phyloP scores from a whole-genome alignment of 2,888 invertebrate genomes.

The Myopa tessellatipennis region DNA sequence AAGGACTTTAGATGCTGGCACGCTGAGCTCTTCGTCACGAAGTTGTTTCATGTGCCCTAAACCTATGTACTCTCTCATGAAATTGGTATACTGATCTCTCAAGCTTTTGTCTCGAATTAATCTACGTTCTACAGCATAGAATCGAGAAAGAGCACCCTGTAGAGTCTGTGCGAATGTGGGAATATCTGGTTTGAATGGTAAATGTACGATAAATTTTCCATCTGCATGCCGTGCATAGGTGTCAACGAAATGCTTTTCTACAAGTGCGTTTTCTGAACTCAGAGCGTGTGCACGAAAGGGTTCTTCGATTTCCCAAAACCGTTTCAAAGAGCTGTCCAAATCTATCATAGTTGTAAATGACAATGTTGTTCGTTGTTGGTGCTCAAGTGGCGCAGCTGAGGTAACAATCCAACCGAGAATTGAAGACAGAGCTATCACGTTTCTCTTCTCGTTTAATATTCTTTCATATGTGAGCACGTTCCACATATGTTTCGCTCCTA shows the following conservation, averaged over 20 bases:
- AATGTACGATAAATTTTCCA: not conserved
- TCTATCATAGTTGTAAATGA: not conserved
- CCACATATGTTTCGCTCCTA: slow-evolving; percentile 4
- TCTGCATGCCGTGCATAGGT: not conserved
- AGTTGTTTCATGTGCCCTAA: slow-evolving; percentile 1
- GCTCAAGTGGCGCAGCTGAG: not conserved
- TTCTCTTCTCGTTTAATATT: not conserved
- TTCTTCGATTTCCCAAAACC: slow-evolving; percentile 20
- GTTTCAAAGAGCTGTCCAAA: not conserved
- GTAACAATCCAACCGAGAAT: slow-evolving; percentile 4
- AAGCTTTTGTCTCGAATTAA: not conserved
- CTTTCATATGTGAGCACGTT: not conserved
- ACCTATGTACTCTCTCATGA: not conserved
- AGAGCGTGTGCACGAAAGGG: not conserved
- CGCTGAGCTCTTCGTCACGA: not conserved
- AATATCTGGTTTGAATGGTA: too few species aligned
- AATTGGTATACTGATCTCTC: slow-evolving; percentile 5
- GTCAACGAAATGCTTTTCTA: slow-evolving; percentile 10
- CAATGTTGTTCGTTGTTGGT: not conserved
- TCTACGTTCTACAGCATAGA: slow-evolving; percentile 22
- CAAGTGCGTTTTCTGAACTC: not conserved
- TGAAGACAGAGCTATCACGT: not conserved
- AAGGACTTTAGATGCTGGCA: slow-evolving; percentile 11
- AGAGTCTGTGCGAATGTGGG: not conserved
- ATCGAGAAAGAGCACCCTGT: slow-evolving; percentile 31